phyloP scores from a whole-genome alignment of 2,797 vertebrate genomes.

The Rhyacichthys aspro region DNA sequence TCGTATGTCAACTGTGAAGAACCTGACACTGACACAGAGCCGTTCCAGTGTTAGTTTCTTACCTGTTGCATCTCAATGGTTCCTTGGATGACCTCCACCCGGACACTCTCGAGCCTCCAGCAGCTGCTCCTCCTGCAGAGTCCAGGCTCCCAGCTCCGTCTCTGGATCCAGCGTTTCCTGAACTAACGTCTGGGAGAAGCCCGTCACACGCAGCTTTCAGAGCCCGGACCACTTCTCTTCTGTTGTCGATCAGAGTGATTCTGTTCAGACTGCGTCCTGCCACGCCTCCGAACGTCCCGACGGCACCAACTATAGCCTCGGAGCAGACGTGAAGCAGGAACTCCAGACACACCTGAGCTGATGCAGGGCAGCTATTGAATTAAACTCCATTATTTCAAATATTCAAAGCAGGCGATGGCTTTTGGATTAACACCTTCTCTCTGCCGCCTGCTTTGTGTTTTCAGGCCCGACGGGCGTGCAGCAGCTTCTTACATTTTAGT shows the following conservation, averaged over 20 bases:
- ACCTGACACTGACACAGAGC: no score
- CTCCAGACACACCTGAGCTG: slow-evolving; percentile 47
- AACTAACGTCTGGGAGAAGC: slow-evolving; percentile 18
- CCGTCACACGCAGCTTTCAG: slow-evolving; percentile 58
- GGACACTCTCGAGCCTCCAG: slow-evolving; percentile 24
- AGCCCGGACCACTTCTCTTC: slow-evolving; percentile 48
- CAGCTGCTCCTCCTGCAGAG: slow-evolving; percentile 2
- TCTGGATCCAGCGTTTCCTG: not conserved
- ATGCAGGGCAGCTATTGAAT: slow-evolving; percentile 57
- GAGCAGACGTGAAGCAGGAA: slow-evolving; percentile 60
- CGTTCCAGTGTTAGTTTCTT: slow-evolving; percentile 5
- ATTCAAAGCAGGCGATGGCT: slow-evolving; percentile 37
- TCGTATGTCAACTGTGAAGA: no score
- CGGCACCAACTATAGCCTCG: slow-evolving; percentile 61
- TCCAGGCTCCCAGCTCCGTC: not conserved
- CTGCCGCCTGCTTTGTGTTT: slow-evolving; percentile 28
- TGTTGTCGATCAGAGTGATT: slow-evolving; percentile 61
- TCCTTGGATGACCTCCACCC: slow-evolving; percentile 53
- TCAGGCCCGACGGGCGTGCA: slow-evolving; percentile 72
- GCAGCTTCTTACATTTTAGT: slow-evolving; percentile 60
- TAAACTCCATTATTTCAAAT: slow-evolving; percentile 18
- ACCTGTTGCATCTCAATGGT: slow-evolving; percentile 66
- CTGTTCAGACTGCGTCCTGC: slow-evolving; percentile 35
- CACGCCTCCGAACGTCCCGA: slow-evolving; percentile 49
- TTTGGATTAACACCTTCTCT: slow-evolving; percentile 46